Conservation (phyloP, 2,888 invertebrate species). For the Bembecia ichneumoniformis region DNA sequence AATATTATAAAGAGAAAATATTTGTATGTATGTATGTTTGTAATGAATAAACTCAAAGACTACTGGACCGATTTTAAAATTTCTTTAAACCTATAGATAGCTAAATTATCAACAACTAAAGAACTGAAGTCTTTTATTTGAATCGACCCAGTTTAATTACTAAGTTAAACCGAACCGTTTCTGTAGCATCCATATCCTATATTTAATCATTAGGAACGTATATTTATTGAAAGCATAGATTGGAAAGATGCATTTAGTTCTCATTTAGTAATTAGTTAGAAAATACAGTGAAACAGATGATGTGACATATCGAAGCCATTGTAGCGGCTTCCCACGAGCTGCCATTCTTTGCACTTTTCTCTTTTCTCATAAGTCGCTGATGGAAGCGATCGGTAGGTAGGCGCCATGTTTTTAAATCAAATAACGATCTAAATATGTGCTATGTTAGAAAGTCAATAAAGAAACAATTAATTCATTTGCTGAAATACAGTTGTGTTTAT, state of each 20-base stretch:
- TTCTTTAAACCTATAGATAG: too few relatives aligned
- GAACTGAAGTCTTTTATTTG: neutral
- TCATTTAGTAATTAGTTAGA: slow-evolving; percentile 52
- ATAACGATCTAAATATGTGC: slow-evolving; percentile 24
- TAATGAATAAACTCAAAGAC: too few relatives aligned
- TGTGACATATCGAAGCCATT: slow-evolving; percentile 52
- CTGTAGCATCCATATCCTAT: too few relatives aligned
- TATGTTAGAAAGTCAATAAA: too few relatives aligned
- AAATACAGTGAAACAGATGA: slow-evolving; percentile 58
- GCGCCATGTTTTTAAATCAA: slow-evolving; percentile 32
- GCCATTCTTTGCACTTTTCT: slow-evolving; percentile 66
- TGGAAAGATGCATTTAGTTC: slow-evolving; percentile 9
- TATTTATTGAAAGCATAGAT: neutral
- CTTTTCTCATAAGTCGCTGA: slow-evolving; percentile 60
- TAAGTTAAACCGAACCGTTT: neutral
- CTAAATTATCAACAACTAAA: neutral
- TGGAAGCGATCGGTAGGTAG: slow-evolving; percentile 49
- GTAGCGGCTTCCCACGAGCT: slow-evolving; percentile 54
- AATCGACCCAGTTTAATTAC: neutral
- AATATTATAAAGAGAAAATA: too few relatives aligned
- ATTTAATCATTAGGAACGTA: too few relatives aligned
- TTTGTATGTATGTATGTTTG: too few relatives aligned
- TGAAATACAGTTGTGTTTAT: too few relatives aligned
- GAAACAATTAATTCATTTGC: too few relatives aligned
- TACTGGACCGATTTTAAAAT: too few relatives aligned